Conservation (phyloP, 2,888 invertebrate species). For the Leucophenga maculata region DNA sequence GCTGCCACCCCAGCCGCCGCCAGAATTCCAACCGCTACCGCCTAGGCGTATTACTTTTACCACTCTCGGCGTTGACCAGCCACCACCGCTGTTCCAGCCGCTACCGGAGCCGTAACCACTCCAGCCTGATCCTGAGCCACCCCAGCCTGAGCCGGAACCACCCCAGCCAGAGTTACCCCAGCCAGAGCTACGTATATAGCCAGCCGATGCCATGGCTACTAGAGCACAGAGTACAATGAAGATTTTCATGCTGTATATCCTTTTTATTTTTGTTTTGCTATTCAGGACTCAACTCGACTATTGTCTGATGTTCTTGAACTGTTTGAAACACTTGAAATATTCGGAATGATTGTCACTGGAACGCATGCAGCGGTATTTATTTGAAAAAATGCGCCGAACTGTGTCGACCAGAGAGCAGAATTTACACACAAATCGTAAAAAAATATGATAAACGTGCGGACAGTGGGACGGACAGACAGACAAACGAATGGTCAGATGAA, state of each 20-base stretch:
- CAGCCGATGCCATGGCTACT: slow-evolving; percentile 56
- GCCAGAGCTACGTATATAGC: slow-evolving; percentile 39
- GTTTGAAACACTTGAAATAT: not conserved
- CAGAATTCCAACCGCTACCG: slow-evolving; percentile 26
- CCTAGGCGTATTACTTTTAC: slow-evolving; percentile 46
- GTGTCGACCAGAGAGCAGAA: not conserved
- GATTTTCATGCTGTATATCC: slow-evolving; percentile 52
- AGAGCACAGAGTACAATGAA: slow-evolving; percentile 56
- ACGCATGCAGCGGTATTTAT: slow-evolving; percentile 3
- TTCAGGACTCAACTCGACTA: no score
- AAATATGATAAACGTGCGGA: slow-evolving; percentile 8
- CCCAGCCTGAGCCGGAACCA: slow-evolving; percentile 29
- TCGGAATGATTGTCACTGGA: slow-evolving; percentile 5
- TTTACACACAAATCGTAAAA: slow-evolving; percentile 39
- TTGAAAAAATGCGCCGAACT: not conserved
- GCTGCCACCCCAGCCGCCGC: slow-evolving; percentile 15
- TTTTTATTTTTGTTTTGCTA: not conserved
- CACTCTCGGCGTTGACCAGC: slow-evolving; percentile 39
- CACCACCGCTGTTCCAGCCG: slow-evolving; percentile 35
- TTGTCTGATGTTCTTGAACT: no score
- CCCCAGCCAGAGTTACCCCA: slow-evolving; percentile 28
- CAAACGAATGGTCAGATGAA: not conserved
- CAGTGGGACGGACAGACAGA: not conserved
- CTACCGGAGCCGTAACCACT: slow-evolving; percentile 39
- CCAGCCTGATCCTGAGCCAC: slow-evolving; percentile 43